These are phyloP conservation scores for Acromyrmex echinatior DNA, from an alignment of 1,140 invertebrate genomes.

Conservation along the genomic window DNA sequence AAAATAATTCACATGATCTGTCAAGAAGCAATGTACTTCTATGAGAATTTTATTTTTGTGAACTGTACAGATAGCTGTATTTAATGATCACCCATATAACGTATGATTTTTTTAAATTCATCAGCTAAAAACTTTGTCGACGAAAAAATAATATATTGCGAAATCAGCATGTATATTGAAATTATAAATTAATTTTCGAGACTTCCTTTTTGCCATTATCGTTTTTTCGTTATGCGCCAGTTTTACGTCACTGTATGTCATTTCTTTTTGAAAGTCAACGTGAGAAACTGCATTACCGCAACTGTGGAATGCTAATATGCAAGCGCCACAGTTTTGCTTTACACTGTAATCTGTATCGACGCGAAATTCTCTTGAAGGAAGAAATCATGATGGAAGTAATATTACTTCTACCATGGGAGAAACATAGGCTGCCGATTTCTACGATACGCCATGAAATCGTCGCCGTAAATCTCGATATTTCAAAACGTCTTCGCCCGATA, in stretches of 20 bases:
- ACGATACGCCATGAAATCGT: conserved; percentile 69
- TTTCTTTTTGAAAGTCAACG: conserved; percentile 67
- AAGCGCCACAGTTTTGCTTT: conserved; percentile 43
- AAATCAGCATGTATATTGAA: conserved; percentile 31
- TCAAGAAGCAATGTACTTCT: background rate
- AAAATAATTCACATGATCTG: background rate
- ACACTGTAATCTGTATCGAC: conserved; percentile 66
- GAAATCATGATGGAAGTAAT: too few species aligned
- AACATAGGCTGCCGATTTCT: conserved; percentile 45
- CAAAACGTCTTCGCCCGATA: conserved; percentile 23
- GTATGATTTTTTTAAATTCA: conserved; percentile 39
- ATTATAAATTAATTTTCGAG: conserved; percentile 30
- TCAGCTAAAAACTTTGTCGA: conserved; percentile 28
- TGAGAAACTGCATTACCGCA: conserved; percentile 70
- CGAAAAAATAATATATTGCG: conserved; percentile 19
- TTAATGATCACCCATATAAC: background rate
- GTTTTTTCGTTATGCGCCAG: background rate
- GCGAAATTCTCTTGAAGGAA: conserved; percentile 46
- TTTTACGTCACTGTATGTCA: conserved; percentile 57
- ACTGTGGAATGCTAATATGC: conserved; percentile 75
- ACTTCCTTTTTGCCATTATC: conserved; percentile 2
- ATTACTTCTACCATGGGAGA: too few species aligned
- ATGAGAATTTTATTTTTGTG: conserved; percentile 22
- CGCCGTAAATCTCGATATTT: conserved; percentile 72
- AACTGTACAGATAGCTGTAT: background rate